Evolutionary conservation across 2,113 vertebrate species (phyloP).

Genomic region (Carlito syrichta): DNA sequence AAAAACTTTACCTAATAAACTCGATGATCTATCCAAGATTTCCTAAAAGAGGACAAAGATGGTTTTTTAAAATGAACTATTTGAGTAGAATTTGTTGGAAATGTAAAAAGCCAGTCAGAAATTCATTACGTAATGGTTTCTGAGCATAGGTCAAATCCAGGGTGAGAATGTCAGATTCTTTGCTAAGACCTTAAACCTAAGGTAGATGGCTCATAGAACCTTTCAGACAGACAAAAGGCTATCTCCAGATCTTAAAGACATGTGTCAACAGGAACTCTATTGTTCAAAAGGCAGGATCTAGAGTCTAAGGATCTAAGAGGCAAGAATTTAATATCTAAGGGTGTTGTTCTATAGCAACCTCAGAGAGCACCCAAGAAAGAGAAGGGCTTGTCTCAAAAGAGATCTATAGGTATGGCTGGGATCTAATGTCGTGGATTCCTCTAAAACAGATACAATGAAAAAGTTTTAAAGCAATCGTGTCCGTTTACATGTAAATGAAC

Average conservation of each 20-base stretch:
- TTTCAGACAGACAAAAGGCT: conserved; percentile 27
- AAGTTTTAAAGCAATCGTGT: conserved; percentile 17
- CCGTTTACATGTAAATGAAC: not conserved
- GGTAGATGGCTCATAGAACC: not conserved
- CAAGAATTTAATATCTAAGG: not conserved
- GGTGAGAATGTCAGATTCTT: not conserved
- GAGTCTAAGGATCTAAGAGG: not conserved
- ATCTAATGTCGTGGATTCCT: not conserved
- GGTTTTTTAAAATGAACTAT: conserved; percentile 15
- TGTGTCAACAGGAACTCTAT: not conserved
- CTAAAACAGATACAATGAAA: not conserved
- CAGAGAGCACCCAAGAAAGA: not conserved
- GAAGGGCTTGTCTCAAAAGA: conserved; percentile 7
- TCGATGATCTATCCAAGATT: not conserved
- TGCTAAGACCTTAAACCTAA: conserved; percentile 24
- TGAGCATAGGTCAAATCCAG: not conserved
- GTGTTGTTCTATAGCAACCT: not conserved
- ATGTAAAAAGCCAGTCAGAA: conserved; percentile 25
- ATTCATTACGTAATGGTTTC: conserved; percentile 23
- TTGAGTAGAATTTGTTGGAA: conserved; percentile 29
- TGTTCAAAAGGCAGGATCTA: not conserved
- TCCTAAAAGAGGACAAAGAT: conserved; percentile 14
- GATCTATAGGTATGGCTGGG: not conserved
- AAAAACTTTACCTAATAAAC: conserved; percentile 13
- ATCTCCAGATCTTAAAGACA: conserved; percentile 1